phyloP scores from a whole-genome alignment of 2,888 invertebrate genomes.

The Cephus rjabovi region DNA sequence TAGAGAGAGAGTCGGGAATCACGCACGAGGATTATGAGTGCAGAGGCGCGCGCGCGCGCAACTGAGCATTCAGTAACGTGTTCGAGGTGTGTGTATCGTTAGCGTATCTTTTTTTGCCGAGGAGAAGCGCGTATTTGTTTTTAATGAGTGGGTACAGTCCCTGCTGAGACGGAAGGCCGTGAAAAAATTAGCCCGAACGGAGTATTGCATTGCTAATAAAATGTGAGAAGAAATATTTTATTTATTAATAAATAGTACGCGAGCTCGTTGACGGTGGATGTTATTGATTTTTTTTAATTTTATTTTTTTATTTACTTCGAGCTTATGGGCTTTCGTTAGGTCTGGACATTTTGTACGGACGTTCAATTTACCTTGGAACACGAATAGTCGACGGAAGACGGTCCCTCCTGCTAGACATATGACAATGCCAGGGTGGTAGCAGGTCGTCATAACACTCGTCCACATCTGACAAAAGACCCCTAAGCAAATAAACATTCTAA shows the following conservation, averaged over 20 bases:
- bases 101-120: conserved; percentile 55
- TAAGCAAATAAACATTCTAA: conserved; percentile 65
- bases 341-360: no score
- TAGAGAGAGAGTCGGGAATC: conserved; percentile 32
- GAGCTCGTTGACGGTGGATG: no score
- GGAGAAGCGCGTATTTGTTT: conserved; percentile 47
- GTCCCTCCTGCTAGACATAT: not conserved
- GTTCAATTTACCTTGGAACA: no score
- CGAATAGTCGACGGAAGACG: not conserved
- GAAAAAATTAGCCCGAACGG: not conserved
- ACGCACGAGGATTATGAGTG: conserved; percentile 40
- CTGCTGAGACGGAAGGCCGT: conserved; percentile 5
- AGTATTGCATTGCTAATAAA: no score
- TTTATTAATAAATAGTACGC: no score
- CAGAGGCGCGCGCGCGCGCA: conserved; percentile 31
- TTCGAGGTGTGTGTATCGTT: conserved; percentile 53
- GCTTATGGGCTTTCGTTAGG: no score
- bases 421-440: conserved; percentile 41
- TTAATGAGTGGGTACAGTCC: conserved; percentile 58
- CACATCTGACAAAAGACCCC: conserved; percentile 56
- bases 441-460: conserved; percentile 64
- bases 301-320: no score
- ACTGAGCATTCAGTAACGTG: conserved; percentile 42
- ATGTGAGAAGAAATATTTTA: no score
- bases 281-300: no score